Evolutionary conservation across 2,888 invertebrate genomes (phyloP).

Genomic region (Iphiclides podalirius): DNA sequence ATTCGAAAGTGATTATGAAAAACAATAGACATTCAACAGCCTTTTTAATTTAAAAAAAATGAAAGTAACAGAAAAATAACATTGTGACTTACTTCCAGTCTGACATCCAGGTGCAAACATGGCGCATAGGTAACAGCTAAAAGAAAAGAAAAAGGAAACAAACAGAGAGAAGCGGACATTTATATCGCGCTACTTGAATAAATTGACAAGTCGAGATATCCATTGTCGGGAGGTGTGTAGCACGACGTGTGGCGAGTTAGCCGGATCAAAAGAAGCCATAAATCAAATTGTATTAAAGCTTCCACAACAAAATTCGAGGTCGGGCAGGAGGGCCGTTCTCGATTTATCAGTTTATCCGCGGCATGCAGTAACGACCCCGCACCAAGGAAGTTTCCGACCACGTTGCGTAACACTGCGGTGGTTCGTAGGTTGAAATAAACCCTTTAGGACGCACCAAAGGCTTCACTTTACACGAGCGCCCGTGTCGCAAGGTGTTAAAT

Average conservation of each 20-base stretch:
- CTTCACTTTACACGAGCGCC: slow-evolving; percentile 14
- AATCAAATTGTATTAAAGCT: not conserved
- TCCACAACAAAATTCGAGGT: not conserved
- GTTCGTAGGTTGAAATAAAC: slow-evolving; percentile 18
- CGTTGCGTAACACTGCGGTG: slow-evolving; percentile 18
- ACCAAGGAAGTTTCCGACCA: slow-evolving; percentile 2
- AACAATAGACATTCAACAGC: slow-evolving; percentile 18
- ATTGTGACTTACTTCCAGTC: slow-evolving; percentile 25
- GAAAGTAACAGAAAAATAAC: slow-evolving; percentile 13
- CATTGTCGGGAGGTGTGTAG: not conserved
- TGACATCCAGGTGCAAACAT: slow-evolving; percentile 22
- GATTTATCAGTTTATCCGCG: slow-evolving; percentile 1
- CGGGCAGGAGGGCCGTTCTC: not conserved
- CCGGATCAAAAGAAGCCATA: not conserved
- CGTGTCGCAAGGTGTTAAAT: slow-evolving; percentile 19
- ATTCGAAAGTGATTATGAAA: slow-evolving; percentile 4
- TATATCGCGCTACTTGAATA: slow-evolving; percentile 8
- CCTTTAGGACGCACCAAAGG: slow-evolving; percentile 16
- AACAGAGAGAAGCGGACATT: slow-evolving; percentile 8
- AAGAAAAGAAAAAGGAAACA: slow-evolving; percentile 12
- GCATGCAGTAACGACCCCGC: slow-evolving; percentile 5
- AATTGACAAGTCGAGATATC: slow-evolving; percentile 5
- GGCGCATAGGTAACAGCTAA: slow-evolving; percentile 10
- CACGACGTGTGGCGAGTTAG: not conserved
- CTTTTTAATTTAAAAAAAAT: slow-evolving; percentile 3